phyloP scores from a whole-genome alignment of 1,140 invertebrate genomes.

The Heliconius hewitsoni region DNA sequence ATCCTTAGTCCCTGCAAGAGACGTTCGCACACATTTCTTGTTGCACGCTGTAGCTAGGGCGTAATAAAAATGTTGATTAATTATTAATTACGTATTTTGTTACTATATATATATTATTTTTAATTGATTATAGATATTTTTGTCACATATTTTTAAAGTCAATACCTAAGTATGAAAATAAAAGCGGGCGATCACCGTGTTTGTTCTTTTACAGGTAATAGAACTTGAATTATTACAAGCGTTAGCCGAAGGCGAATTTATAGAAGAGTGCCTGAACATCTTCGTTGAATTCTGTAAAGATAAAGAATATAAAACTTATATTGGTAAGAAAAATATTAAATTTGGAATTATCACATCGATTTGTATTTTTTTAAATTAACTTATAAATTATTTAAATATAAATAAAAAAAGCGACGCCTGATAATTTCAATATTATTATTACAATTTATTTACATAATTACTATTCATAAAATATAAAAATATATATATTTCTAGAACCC shows the following conservation, averaged over 20 bases:
- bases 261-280: slow-evolving; percentile 63
- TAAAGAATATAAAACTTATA: slow-evolving; percentile 49
- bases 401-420: too few species aligned
- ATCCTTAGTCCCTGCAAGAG: slow-evolving; percentile 63
- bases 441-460: neutral
- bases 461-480: neutral
- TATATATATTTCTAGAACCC: slow-evolving; percentile 53
- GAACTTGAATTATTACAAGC: slow-evolving; percentile 57
- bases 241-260: slow-evolving; percentile 52
- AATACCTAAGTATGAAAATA: neutral
- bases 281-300: slow-evolving; percentile 62
- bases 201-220: slow-evolving; percentile 50
- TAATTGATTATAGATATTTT: neutral
- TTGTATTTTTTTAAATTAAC: neutral
- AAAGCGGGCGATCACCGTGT: neutral
- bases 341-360: too few species aligned
- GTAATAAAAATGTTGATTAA: too few species aligned
- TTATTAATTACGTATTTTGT: neutral
- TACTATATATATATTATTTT: neutral
- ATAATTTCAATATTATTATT: too few species aligned
- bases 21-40: slow-evolving; percentile 54
- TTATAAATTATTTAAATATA: neutral
- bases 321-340: slow-evolving; percentile 50
- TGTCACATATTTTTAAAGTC: neutral
- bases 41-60: slow-evolving; percentile 47